Conservation (phyloP, 1,140 invertebrate species). For the Sipha flava region DNA sequence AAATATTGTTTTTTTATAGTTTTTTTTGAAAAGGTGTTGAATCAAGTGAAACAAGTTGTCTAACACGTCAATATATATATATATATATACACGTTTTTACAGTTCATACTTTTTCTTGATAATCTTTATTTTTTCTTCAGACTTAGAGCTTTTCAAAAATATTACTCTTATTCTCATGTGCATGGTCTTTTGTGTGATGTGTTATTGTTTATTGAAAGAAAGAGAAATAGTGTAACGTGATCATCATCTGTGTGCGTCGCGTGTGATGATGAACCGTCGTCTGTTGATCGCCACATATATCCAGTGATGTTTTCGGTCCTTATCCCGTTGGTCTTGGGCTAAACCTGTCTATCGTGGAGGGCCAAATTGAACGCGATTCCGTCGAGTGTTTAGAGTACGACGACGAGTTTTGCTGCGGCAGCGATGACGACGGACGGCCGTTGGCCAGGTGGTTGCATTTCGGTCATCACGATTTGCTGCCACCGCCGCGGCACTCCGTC, state of each 20-base stretch:
- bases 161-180: no score
- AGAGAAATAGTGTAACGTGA: no score
- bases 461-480: constrained; percentile 32
- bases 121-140: no score
- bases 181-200: no score
- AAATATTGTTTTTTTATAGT: no score
- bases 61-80: no score
- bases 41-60: no score
- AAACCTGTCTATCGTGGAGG: constrained; percentile 22
- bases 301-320: not conserved
- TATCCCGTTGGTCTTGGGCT: not conserved
- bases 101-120: no score
- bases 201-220: no score
- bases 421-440: constrained; percentile 35
- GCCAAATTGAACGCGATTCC: constrained; percentile 23
- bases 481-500: constrained; percentile 38
- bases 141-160: not conserved
- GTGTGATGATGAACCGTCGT: not conserved
- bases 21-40: no score
- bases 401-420: constrained; percentile 1
- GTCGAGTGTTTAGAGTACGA: constrained; percentile 28
- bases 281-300: not conserved
- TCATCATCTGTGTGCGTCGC: not conserved
- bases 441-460: constrained; percentile 12
- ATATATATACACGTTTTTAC: no score